Evolutionary conservation across 2,797 vertebrate species (phyloP).

Genomic region (Pachyuromys duprasi): DNA sequence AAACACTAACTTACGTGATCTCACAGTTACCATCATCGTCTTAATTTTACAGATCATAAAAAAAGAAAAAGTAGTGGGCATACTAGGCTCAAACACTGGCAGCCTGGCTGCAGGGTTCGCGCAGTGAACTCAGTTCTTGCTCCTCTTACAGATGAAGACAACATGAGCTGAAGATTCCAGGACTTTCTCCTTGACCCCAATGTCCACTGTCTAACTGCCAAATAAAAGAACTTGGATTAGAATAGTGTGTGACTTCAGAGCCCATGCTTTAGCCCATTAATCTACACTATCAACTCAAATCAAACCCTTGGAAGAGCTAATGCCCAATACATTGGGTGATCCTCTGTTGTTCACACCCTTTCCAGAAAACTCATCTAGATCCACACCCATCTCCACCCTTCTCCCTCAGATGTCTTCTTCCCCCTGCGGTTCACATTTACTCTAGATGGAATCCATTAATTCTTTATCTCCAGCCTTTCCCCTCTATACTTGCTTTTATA

Average conservation of each 20-base stretch:
- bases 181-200: not conserved
- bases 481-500: not conserved
- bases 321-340: not conserved
- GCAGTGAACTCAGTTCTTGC: not conserved
- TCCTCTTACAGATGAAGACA: not conserved
- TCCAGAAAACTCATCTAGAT: not conserved
- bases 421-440: not conserved
- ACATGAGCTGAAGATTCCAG: not conserved
- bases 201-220: not conserved
- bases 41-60: constrained; percentile 2
- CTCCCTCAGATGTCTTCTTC: not conserved
- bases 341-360: not conserved
- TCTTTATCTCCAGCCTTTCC: not conserved
- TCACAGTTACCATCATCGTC: not conserved
- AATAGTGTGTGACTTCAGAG: not conserved
- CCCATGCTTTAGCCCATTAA: not conserved
- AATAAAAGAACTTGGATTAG: not conserved
- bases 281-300: not conserved
- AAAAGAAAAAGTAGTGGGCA: not conserved
- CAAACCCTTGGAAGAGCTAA: not conserved
- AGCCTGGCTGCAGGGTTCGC: not conserved
- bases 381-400: not conserved
- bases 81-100: not conserved
- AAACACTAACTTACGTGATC: constrained; percentile 27
- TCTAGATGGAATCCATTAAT: not conserved